These are phyloP conservation scores for Acipenser transmontanus DNA, from an alignment of 2,797 vertebrate species.

Conservation along the genomic window DNA sequence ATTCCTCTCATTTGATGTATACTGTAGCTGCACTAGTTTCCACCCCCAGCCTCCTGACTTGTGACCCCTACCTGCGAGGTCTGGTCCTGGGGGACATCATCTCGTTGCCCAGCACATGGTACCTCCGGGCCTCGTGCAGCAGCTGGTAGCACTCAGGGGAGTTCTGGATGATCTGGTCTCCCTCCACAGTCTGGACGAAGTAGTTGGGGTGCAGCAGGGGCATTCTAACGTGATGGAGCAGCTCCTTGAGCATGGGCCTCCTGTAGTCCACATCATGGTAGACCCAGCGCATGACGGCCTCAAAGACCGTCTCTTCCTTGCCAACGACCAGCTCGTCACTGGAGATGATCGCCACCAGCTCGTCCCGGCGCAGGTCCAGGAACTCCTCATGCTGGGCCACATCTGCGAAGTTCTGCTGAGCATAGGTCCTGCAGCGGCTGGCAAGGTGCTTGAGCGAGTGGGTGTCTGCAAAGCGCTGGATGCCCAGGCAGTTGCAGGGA, in stretches of 20 bases:
- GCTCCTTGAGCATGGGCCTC: constrained; percentile 75
- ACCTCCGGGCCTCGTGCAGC: constrained; percentile 89
- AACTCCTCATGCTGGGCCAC: constrained; percentile 94
- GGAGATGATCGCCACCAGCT: constrained; percentile 85
- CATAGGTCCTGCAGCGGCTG: constrained; percentile 80
- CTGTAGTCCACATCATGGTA: constrained; percentile 77
- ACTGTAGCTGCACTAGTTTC: too few species aligned
- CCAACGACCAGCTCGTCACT: constrained; percentile 83
- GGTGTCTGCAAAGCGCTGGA: constrained; percentile 89
- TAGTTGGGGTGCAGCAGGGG: constrained; percentile 94
- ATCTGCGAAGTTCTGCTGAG: constrained; percentile 82
- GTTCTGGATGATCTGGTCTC: constrained; percentile 90
- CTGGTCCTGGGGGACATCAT: constrained; percentile 97
- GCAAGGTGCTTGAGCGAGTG: constrained; percentile 89
- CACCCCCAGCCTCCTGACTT: too few species aligned
- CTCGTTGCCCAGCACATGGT: constrained; percentile 95
- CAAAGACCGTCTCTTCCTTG: constrained; percentile 92
- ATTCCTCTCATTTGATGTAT: too few species aligned
- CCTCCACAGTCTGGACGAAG: constrained; percentile 96
- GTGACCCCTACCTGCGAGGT: constrained; percentile 81
- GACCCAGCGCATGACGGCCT: constrained; percentile 94
- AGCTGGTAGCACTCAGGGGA: constrained; percentile 92
- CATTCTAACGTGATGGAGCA: constrained; percentile 87
- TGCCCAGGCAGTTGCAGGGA: constrained; percentile 93
- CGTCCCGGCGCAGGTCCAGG: constrained; percentile 80